Evolutionary conservation across 2,797 vertebrate genomes (phyloP), one percentile per base, ranked within the genome.

Genomic region (Pipistrellus kuhlii): DNA sequence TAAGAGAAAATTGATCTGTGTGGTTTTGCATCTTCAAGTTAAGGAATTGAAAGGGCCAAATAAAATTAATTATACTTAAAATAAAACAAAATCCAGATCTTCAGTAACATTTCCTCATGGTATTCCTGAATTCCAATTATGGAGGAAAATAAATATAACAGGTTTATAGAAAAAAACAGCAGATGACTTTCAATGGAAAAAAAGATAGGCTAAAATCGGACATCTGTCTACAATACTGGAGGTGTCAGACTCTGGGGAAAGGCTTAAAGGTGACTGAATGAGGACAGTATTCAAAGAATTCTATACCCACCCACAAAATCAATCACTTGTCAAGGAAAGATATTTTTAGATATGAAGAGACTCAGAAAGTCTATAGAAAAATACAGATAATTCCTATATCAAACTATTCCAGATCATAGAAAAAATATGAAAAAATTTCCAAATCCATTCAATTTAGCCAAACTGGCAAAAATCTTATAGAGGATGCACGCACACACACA

Each of bases 321-420:
- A 94, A 85, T 84, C 93, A 94, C 48, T 77, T 95, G 41, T 93
- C 84, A 93, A 76, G 32, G 76, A 84, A 88, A 77, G 44, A 30
- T 85, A 91, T 83, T 91, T 93, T 91, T 92, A 95, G 75, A 92
- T 44, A 85, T 62, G 13, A 21, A 78, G 73, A 95, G 64, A 85
- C 44, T 88, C 51, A 44, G 71, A 48, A 68, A 53, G 48, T 78
- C 81, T 91, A 23, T 66, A 69, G 77, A 88, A 81, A 91, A 77
- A 41, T 69, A 77, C 9, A 53, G 57, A 46, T 95, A 86, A 96
- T 82, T 96, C 55, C 30, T 89, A 6, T 77, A 72, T 90, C 46
- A 90, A 93, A 73, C 38, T 81, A 78, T 87, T 51, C 30, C 44
- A 88, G 51, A 92, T 35, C 10, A 17, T 9, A 55, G 35, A 66